phyloP scores from a whole-genome alignment of 2,797 vertebrate species.

The Pogonophryne albipinna region DNA sequence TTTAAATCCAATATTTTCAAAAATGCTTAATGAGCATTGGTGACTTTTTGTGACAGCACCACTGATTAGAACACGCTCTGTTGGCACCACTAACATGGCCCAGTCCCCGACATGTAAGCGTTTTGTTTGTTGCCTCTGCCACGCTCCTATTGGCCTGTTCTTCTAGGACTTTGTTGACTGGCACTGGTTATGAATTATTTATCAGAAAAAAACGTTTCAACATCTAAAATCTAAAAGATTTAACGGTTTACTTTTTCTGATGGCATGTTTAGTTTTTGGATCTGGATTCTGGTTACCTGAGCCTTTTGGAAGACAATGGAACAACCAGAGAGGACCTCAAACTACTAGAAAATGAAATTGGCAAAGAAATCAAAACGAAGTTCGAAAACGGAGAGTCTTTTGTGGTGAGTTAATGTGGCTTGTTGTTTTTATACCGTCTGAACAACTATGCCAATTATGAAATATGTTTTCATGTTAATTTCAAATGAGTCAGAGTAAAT shows the following conservation, averaged over 20 bases:
- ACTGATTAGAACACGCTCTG: no score
- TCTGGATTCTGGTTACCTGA: constrained; percentile 87
- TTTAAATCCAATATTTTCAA: no score
- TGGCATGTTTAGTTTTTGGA: constrained; percentile 83
- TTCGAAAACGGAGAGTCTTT: constrained; percentile 86
- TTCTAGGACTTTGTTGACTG: background rate
- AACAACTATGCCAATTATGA: background rate
- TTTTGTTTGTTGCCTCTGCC: no score
- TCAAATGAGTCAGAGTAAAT: background rate
- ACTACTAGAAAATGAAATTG: constrained; percentile 89
- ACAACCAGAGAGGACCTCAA: constrained; percentile 91
- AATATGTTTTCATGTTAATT: background rate
- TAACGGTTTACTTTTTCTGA: background rate
- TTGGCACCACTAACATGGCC: no score
- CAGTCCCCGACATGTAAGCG: no score
- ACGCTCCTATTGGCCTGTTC: no score
- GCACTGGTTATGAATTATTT: background rate
- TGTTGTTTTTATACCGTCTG: background rate
- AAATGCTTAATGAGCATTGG: no score
- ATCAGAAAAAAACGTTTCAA: background rate
- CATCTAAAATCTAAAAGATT: background rate
- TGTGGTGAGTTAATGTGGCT: constrained; percentile 77
- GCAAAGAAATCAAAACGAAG: constrained; percentile 89
- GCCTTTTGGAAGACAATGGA: constrained; percentile 89
- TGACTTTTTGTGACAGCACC: no score